Evolutionary conservation across 2,113 vertebrate genomes (phyloP), one percentile per base, ranked within the genome.

Genomic region (Porphyrio hochstetteri): DNA sequence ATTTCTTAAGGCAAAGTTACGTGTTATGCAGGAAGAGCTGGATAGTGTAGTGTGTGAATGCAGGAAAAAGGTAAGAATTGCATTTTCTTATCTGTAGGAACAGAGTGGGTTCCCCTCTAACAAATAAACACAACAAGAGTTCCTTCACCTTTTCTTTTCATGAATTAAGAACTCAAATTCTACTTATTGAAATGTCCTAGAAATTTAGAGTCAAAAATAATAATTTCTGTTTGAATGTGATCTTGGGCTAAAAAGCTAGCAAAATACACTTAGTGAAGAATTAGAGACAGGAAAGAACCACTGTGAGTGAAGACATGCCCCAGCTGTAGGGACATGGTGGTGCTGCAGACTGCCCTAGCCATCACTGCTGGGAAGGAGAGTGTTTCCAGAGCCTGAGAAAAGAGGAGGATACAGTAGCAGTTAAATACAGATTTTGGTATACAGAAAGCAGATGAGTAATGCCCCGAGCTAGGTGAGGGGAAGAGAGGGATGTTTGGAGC

Each of bases 1-100:
- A 88, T 98, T 99, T 97, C 95, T 99, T 69, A 99, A 99, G 95
- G 99, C 99, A 94, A 99, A 99, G 95, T 96, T 99, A 63, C 98
- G 94, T 82, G 98, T 99, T 80, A 98, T 97, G 71, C 98, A 99
- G 82, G 99, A 99, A 71, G 99, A 99, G 88, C 81, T 99, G 95
- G 98, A 99, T 95, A 98, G 95, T 29, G 50, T 98, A 57, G 96
- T 98, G 16, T 93, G 96, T 94, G 98, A 99, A 87, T 99, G 97
- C 96, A 98, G 97, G 91, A 99, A 98, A 72, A 99, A 99, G 98
- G 99, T 99, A 98, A 92, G 92, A 87, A 42, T 35, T 35, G 7
- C 42, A 31, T 38, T 70, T 86, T 68, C 40, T 48, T 44, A 46
- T 29, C 16, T 81, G 16, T 55, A 70, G 46, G 74, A 79, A 64